Evolutionary conservation across 2,113 vertebrate species (phyloP), one percentile per base, ranked within the genome.

Genomic region (Myanophis thanlyinensis): DNA sequence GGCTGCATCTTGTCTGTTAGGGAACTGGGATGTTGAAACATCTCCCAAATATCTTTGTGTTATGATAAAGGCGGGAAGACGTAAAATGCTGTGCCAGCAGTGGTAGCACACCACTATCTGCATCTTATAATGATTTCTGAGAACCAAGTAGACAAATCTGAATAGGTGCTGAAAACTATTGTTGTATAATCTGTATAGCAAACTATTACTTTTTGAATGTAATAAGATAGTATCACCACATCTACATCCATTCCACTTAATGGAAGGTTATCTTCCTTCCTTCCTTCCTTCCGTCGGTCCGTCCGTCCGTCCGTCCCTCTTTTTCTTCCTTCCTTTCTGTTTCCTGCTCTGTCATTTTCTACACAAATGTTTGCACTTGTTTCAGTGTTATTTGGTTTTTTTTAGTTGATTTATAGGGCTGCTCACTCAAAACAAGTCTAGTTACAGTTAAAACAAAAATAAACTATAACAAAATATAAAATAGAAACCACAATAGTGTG

Each of bases 331-430:
- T 8, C 8, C 22, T 8, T 25, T 27, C 9, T 11, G 54, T 56
- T 27, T 59, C 9, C 56, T 27, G 8, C 54, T 18, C 3, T 59
- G 27, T 27, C 93, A 85, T 95, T 94, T 73, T 87, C 90, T 90
- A 93, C 93, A 95, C 91, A 95, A 93, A 92, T 93, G 20, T 53
- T 20, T 22, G 93, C 93, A 93, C 92, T 93, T 89, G 92, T 95
- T 95, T 91, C 90, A 51, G 90, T 85, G 62, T 91, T 88, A 46
- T 53, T 93, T 84, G 30, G 59, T n/a, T 67, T 67, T 4, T 13
- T 15, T 59, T 59, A 27, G 56, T 27, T 67, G 59, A n/a, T 67
- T 67, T n/a, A n/a, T 56, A 56, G 25, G 25, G 27, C 27, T 62
- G 27, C 27, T n/a, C 59, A n/a, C 27, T 62, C 59, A 62, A n/a